phyloP scores from a whole-genome alignment of 1,140 invertebrate species.

The Cylas formicarius region DNA sequence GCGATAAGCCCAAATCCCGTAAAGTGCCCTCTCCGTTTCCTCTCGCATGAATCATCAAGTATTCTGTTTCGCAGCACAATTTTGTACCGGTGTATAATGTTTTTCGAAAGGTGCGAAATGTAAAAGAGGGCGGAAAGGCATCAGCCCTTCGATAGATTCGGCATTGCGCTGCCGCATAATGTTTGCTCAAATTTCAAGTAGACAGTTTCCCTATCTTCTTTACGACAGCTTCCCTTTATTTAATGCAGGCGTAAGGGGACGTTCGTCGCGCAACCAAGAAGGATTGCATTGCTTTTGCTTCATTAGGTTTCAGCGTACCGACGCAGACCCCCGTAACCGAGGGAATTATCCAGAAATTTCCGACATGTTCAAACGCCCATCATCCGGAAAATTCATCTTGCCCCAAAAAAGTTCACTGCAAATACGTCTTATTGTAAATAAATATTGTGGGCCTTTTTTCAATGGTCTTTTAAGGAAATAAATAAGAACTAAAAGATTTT shows the following conservation, averaged over 20 bases:
- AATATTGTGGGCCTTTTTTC: no score
- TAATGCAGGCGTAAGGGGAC: constrained; percentile 17
- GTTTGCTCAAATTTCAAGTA: constrained; percentile 18
- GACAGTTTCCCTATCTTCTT: constrained; percentile 6
- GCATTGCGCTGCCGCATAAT: constrained; percentile 10
- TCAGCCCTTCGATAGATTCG: constrained; percentile 13
- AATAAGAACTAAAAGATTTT: no score
- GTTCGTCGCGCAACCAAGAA: constrained; percentile 19
- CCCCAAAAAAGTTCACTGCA: no score
- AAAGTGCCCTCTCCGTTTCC: no score
- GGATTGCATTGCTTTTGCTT: constrained; percentile 24
- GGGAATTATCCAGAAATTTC: constrained; percentile 20
- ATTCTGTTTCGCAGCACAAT: constrained; percentile 9
- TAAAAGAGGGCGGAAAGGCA: constrained; percentile 5
- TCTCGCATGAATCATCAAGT: constrained; percentile 6
- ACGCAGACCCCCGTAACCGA: constrained; percentile 16
- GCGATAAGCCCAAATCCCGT: neutral
- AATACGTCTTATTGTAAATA: no score
- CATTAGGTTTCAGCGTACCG: constrained; percentile 21
- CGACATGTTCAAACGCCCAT: constrained; percentile 16
- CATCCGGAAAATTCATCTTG: constrained; percentile 16
- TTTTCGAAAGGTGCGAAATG: constrained; percentile 14
- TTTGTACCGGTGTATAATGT: constrained; percentile 12
- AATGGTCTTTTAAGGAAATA: no score
- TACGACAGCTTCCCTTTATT: constrained; percentile 9